phyloP scores from a whole-genome alignment of 2,113 vertebrate species.

The Cyphomyrus plagiostoma region DNA sequence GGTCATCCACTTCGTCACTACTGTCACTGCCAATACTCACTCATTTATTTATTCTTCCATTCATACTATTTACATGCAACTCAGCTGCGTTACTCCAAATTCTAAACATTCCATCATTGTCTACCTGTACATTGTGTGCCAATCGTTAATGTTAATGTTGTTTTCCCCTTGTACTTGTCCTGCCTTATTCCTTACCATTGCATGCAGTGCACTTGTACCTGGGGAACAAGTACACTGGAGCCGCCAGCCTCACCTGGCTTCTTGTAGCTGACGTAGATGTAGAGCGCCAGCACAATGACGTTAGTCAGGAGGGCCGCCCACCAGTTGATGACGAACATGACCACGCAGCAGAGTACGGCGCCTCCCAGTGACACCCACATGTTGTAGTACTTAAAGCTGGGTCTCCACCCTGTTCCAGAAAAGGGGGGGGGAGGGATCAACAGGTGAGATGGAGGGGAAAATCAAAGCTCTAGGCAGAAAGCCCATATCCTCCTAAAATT shows the following conservation, averaged over 20 bases:
- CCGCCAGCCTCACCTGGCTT: slow-evolving; percentile 76
- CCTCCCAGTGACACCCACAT: slow-evolving; percentile 96
- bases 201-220: too few relatives aligned
- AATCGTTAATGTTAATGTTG: not conserved
- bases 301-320: slow-evolving; percentile 91
- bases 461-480: not conserved
- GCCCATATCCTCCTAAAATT: not conserved
- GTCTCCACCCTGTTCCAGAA: slow-evolving; percentile 79
- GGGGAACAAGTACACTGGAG: too few relatives aligned
- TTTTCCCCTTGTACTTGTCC: not conserved
- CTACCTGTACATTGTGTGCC: not conserved
- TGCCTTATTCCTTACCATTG: too few relatives aligned
- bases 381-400: slow-evolving; percentile 98
- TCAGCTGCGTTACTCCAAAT: not conserved
- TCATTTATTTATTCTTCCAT: not conserved
- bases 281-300: slow-evolving; percentile 88
- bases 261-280: slow-evolving; percentile 97
- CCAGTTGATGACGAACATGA: slow-evolving; percentile 99
- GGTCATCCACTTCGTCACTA: not conserved
- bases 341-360: slow-evolving; percentile 87
- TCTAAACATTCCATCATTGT: not conserved
- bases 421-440: not conserved
- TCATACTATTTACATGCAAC: not conserved
- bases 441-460: not conserved
- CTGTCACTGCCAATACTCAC: not conserved